phyloP scores from a whole-genome alignment of 2,113 vertebrate genomes.

The Paramormyrops kingsleyae region DNA sequence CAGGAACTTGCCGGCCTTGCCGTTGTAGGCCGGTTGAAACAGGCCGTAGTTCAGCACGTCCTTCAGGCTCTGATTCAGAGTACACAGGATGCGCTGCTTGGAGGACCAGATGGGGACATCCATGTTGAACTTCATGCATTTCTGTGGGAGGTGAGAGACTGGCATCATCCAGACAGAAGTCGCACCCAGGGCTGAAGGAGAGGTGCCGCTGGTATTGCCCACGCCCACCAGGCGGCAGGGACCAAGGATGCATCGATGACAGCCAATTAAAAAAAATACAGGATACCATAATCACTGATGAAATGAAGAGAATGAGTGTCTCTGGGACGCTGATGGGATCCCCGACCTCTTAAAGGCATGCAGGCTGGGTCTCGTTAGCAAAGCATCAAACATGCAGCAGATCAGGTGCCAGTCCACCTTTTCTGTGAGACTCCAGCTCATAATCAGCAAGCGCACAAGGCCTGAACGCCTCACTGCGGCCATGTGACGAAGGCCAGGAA shows the following conservation, averaged over 20 bases:
- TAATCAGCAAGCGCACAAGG: background rate
- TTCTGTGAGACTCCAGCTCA: background rate
- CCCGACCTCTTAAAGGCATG: background rate
- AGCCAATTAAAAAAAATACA: background rate
- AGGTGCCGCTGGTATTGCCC: background rate
- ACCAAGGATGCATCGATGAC: background rate
- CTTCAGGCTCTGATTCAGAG: conserved; percentile 90
- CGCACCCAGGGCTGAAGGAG: background rate
- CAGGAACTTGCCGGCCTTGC: conserved; percentile 92
- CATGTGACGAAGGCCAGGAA: background rate
- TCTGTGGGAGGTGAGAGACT: conserved; percentile 54
- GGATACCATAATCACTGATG: background rate
- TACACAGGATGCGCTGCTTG: conserved; percentile 93
- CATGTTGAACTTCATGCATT: conserved; percentile 89
- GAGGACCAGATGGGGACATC: conserved; percentile 88
- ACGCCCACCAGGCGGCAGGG: background rate
- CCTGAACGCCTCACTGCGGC: background rate
- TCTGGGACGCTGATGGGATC: background rate
- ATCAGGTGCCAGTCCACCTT: background rate
- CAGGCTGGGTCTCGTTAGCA: background rate
- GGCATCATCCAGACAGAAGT: background rate
- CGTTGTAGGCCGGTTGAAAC: conserved; percentile 93
- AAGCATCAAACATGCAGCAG: background rate
- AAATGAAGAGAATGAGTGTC: background rate
- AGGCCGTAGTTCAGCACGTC: conserved; percentile 97